Percentiles rank a stretch among this genome's conserved stretches.
phyloP scores from a whole-genome alignment of 2,888 invertebrate species.

The Ryuthela nishihirai region DNA sequence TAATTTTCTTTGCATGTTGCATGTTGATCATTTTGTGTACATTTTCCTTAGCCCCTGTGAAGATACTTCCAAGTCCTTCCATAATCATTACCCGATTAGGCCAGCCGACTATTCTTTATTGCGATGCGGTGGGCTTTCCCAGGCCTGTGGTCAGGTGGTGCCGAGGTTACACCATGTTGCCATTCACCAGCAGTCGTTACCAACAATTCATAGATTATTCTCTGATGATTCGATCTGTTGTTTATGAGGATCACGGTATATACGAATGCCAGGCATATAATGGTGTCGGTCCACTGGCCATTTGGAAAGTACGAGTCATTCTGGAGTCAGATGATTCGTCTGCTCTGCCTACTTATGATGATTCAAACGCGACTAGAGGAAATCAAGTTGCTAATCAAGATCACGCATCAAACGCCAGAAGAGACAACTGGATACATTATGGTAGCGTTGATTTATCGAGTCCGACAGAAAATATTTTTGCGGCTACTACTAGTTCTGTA shows the following conservation, averaged over 20 bases:
- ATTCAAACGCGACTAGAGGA: too few relatives aligned
- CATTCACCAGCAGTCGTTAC: constrained; percentile 63
- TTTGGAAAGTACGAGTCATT: constrained; percentile 66
- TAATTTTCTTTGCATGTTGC: background rate
- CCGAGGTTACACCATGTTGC: constrained; percentile 70
- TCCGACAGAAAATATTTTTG: too few relatives aligned
- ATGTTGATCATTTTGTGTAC: background rate
- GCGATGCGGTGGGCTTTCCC: constrained; percentile 43
- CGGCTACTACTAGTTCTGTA: too few relatives aligned
- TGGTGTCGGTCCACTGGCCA: constrained; percentile 69
- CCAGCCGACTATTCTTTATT: constrained; percentile 44
- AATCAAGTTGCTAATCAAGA: too few relatives aligned
- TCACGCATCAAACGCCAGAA: too few relatives aligned
- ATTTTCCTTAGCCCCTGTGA: constrained; percentile 35
- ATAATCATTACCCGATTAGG: constrained; percentile 43
- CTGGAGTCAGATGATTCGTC: too few relatives aligned
- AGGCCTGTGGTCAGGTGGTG: constrained; percentile 53
- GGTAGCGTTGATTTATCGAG: too few relatives aligned
- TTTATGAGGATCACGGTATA: constrained; percentile 68
- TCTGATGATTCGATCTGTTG: constrained; percentile 67
- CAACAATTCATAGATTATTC: constrained; percentile 71
- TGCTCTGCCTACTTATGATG: too few relatives aligned
- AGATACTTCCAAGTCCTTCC: constrained; percentile 36
- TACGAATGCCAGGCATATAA: constrained; percentile 90
- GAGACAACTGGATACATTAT: too few relatives aligned